Evolutionary conservation across 1,140 invertebrate species (phyloP), one percentile per base, ranked within the genome.

Genomic region (Drosophila obscura): DNA sequence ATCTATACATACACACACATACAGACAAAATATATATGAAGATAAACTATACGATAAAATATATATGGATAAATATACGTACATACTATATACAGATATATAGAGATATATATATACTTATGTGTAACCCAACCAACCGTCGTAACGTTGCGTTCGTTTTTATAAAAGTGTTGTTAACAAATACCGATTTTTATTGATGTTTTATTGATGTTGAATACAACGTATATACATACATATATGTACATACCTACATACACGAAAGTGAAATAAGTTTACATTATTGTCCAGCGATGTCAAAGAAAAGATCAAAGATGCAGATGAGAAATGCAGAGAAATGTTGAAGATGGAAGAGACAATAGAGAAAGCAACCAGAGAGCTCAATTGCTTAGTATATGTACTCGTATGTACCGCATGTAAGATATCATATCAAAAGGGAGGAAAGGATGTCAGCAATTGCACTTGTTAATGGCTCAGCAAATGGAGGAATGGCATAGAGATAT

Each of bases 161-260:
- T 87, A 87, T 88, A 88, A 87, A 87, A 79, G 83, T 87, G 82
- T 85, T 88, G 78, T 85, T 87, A 85, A 76, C 57, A 77, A 76
- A 69, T 13, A 39, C 63, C 74, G 65, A 81, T 88, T 82, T 77
- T 68, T 82, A 82, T 87, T 87, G 57, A 83, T 76, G 80, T 83
- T 80, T 83, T 83, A 83, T 73, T 73, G 72, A 83, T 82, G 83
- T 87, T 87, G 75, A 73, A 77, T 69, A 63, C 64, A 84, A 84
- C 67, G 62, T 73, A 80, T 80, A 75, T 45, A 80, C 64, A 69
- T 43, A 53, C 57, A 55, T 31, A 24, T 11, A 28, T 11, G 22
- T 22, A 48, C 19, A 9, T 9, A 60, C 13, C 28, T 26, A 60
- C 45, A 28, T 43, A 50, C 52, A 55, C 43, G 39, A 41, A 68